Evolutionary conservation across 92 coral and sea anemone genomes (phyloP), one percentile per base, ranked within the genome.

Genomic region (Heteractis magnifica): DNA sequence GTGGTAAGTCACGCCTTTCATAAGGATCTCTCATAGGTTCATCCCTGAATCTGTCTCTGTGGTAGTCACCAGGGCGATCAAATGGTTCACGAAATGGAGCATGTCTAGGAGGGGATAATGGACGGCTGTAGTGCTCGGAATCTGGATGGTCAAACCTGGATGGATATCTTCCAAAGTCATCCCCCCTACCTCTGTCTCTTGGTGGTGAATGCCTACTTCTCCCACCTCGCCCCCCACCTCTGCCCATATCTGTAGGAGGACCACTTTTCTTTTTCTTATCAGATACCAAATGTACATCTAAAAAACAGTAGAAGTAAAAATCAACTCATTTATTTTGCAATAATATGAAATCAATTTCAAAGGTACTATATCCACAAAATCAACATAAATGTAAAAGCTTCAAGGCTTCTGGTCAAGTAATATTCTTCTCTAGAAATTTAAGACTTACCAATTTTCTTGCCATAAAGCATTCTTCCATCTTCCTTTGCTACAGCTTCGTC

Each of bases 251-350:
- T 34, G 89, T 82, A 59, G 87, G 85, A 5, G 85, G 92, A 5
- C 75, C 83, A 51, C 92, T 87, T 49, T 70, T 50, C 77, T 88
- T 97, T 88, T 90, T 87, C 80, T 98, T 88, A 11, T 97, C 99
- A 71, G 93, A 92, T 78, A 98, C 99, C 83, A 97, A 89, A 88
- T 97, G 95, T 8, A 97, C 99, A 92, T 97, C 99, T 97, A 86
- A 78, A 81, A 15, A 49, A 16, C 60, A 75, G 79, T 11, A 19
- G 21, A 52, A 73, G 6, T 10, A 70, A 87, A 64, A 34, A 48
- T 52, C 16, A 62, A 55, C 70, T 62, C 9, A n/a, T 18, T 62
- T 5, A 62, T 62, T 62, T 5, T 34, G 44, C 44, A 34, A 34
- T 34, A 53, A 53, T 53, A 53, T 12, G 13, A 53, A 53, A 53